Evolutionary conservation across 2,113 vertebrate genomes (phyloP), one percentile per base, ranked within the genome.

Genomic region (Epinephelus lanceolatus): DNA sequence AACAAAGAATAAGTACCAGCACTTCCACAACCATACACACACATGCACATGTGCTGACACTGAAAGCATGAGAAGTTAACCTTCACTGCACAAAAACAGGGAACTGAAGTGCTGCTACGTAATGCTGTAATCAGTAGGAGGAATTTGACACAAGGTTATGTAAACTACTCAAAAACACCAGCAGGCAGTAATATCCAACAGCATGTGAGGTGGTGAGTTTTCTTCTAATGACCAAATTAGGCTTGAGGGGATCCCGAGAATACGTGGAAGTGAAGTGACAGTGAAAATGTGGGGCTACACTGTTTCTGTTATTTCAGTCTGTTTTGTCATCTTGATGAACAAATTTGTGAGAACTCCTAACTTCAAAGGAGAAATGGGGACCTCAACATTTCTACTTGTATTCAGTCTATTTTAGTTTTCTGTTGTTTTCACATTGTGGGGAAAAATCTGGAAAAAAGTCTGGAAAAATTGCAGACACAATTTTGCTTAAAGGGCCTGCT

Each of bases 101-200:
- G 55, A 75, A 75, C 33, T 68, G n/a, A 74, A 72, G 72, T 76
- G 80, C 67, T 67, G 49, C 57, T 37, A 80, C 30, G 63, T 83
- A 70, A 89, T 85, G 76, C 81, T 81, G 60, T 87, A 88, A 90
- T 85, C 74, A 91, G 71, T 27, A 19, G 82, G 52, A 80, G 63
- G 77, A 84, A 87, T 75, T 55, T 85, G 76, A 84, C 80, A 77
- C 71, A 87, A 81, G 75, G 83, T 87, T 84, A 87, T 81, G 80
- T 82, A 88, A 91, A 89, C 84, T 52, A 84, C 76, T 83, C 49
- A 71, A 55, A 77, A 73, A 33, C 53, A n/a, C 42, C 25, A 40
- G 66, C 62, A 70, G 76, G 79, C 55, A 77, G 40, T 89, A 76
- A 83, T 37, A 67, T 11, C n/a, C 27, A 23, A 80, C 76, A 68